These are phyloP conservation scores for Drosophila nasuta DNA, from an alignment of 1,140 invertebrate species.

Conservation along the genomic window DNA sequence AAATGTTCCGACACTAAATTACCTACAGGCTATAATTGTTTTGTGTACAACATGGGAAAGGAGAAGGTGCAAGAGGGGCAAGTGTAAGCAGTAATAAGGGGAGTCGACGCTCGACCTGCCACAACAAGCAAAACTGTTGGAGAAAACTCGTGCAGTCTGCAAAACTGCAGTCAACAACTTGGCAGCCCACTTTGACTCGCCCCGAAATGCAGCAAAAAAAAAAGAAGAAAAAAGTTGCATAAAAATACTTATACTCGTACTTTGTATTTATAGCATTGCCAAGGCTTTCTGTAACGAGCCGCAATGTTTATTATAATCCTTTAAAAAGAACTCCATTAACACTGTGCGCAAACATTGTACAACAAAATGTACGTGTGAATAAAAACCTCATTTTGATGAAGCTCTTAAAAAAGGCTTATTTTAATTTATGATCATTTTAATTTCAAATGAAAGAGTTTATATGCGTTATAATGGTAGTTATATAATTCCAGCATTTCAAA, in stretches of 20 bases:
- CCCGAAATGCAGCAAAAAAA: conserved; percentile 34
- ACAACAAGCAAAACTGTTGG: neutral
- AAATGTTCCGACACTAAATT: conserved; percentile 74
- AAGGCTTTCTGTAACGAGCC: conserved; percentile 12
- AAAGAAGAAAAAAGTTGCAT: conserved; percentile 20
- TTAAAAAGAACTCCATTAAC: conserved; percentile 19
- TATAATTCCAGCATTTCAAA: too few relatives aligned
- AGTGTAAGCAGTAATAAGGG: neutral
- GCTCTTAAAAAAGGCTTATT: too few relatives aligned
- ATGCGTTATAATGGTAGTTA: too few relatives aligned
- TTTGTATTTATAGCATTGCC: conserved; percentile 42
- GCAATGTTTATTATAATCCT: conserved; percentile 32
- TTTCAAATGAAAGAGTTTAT: too few relatives aligned
- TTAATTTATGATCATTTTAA: too few relatives aligned
- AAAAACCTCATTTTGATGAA: too few relatives aligned
- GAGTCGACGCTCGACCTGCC: conserved; percentile 13
- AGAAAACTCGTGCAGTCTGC: conserved; percentile 14
- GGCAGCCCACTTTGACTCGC: neutral
- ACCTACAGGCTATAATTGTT: conserved; percentile 79
- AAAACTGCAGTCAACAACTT: neutral
- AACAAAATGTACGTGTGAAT: too few relatives aligned
- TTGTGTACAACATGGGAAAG: conserved; percentile 53
- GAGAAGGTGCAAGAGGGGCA: neutral
- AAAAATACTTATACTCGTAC: neutral
- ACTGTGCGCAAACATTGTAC: neutral